Evolutionary conservation across 2,797 vertebrate species (phyloP), one percentile per base, ranked within the genome.

Genomic region (Pipistrellus pipistrellus): DNA sequence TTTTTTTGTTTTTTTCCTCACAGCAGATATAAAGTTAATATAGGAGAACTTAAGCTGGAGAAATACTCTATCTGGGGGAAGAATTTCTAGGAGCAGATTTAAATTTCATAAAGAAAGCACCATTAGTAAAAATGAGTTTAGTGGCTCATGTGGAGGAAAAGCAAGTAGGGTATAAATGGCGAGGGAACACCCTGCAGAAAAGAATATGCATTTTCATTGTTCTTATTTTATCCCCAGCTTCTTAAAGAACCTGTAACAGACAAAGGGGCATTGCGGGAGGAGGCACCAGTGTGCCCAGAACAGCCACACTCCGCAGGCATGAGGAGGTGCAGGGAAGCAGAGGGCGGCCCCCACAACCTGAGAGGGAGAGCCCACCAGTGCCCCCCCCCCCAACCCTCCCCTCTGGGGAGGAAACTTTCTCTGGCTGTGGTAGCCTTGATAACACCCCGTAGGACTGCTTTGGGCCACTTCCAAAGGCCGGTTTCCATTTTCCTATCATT

Each of bases 21-120:
- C 85, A 91, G 51, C 57, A 94, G 73, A 81, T 46, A 71, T 51
- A 48, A 87, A 35, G 71, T 76, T 68, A 78, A 71, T 48, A 90
- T 83, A 71, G 64, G 82, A 55, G 46, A 76, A 87, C 68, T 62
- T 77, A 73, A 88, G 68, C 27, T 23, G 32, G 81, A 57, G 30
- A 59, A 68, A 69, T 23, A 59, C 10, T 76, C 48, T 82, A 48
- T 41, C 30, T 84, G 6, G 27, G 41, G 27, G 14, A 83, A 76
- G n/a, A 44, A 75, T 94, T 93, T 87, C 82, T 90, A 91, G 59
- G 48, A 88, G 53, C 38, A 53, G 59, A 68, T 85, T 59, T 85
- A 88, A 76, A 85, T 90, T 94, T 85, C 71, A 86, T 27, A 59
- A 88, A 87, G 55, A 76, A 89, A 51, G 4, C 18, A 57, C 38